Conservation (phyloP, 37 sponge, comb jelly and placozoan genomes). For the Ephydatia muelleri region DNA sequence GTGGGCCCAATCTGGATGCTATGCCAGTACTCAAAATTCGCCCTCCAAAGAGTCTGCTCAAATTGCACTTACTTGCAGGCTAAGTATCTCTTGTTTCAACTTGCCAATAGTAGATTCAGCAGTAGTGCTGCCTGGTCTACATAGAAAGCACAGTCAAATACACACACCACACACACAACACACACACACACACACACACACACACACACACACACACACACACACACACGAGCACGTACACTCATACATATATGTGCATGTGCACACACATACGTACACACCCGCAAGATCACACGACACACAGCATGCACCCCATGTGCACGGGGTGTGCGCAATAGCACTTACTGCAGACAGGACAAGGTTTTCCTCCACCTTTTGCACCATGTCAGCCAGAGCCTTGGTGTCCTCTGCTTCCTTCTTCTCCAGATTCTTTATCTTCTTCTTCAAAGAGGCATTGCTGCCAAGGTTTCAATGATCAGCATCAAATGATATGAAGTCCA, state of each 20-base stretch:
- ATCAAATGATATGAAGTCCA: too few relatives aligned
- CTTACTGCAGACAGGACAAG: constrained; percentile 66
- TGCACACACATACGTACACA: too few relatives aligned
- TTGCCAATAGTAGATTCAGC: constrained; percentile 58
- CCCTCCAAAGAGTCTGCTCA: too few relatives aligned
- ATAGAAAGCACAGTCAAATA: not conserved
- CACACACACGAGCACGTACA: too few relatives aligned
- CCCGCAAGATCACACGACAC: not conserved
- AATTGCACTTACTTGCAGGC: constrained; percentile 32
- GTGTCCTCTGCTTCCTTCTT: constrained; percentile 83
- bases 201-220: too few relatives aligned
- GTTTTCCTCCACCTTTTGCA: constrained; percentile 78
- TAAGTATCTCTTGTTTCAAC: constrained; percentile 52
- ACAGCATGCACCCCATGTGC: not conserved
- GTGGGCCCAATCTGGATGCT: too few relatives aligned
- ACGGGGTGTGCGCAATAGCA: too few relatives aligned
- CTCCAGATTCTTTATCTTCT: constrained; percentile 55
- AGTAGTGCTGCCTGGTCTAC: constrained; percentile 5
- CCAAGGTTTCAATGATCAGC: too few relatives aligned
- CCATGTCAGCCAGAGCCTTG: constrained; percentile 76
- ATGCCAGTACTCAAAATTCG: too few relatives aligned
- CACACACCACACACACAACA: not conserved
- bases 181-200: constrained; percentile 13
- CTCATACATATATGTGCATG: not conserved
- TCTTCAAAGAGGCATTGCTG: constrained; percentile 48